Conservation (phyloP, 2,113 vertebrate genomes). For the Elephantulus edwardii region DNA sequence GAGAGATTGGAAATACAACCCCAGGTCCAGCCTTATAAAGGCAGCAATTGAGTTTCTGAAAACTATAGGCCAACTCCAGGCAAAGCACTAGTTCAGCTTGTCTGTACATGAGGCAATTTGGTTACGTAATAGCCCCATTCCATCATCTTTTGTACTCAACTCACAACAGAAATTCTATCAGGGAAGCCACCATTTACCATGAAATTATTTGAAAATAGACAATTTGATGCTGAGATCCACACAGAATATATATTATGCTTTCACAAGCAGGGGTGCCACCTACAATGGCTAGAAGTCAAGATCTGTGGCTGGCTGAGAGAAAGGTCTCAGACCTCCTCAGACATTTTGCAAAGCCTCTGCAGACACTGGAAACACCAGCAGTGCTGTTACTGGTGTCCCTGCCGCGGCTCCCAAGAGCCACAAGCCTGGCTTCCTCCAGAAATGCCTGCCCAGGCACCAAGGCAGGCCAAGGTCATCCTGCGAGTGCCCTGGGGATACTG, state of each 20-base stretch:
- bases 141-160: slow-evolving; percentile 36
- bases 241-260: slow-evolving; percentile 17
- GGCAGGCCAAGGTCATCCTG: neutral
- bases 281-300: neutral
- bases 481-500: neutral
- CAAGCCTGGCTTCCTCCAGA: slow-evolving; percentile 15
- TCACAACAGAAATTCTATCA: slow-evolving; percentile 17
- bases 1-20: slow-evolving; percentile 58
- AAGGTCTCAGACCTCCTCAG: neutral
- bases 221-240: slow-evolving; percentile 49
- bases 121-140: slow-evolving; percentile 57
- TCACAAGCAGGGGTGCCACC: neutral
- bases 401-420: neutral
- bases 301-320: neutral
- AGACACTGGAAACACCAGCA: neutral
- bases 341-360: neutral
- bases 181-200: slow-evolving; percentile 8
- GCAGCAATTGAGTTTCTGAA: slow-evolving; percentile 53
- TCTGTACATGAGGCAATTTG: slow-evolving; percentile 29
- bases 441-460: neutral
- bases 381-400: neutral
- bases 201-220: slow-evolving; percentile 56
- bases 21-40: slow-evolving; percentile 60
- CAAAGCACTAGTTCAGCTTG: neutral
- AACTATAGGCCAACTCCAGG: slow-evolving; percentile 56